Conservation (phyloP, 1,140 invertebrate species). For the Scaptomyza pallida region DNA sequence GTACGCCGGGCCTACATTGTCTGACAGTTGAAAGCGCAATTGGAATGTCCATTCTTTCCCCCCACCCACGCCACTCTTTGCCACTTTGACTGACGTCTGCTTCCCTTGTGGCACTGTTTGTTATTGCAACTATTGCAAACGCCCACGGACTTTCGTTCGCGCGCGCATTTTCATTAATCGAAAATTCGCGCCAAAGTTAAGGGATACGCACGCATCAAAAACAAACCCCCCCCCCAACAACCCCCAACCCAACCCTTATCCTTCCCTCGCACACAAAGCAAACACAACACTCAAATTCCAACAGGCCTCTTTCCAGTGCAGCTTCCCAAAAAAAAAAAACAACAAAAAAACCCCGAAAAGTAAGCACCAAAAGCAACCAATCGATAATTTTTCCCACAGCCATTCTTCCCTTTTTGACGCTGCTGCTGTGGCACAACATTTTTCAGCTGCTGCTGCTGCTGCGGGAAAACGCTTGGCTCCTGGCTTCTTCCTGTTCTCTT, state of each 20-base stretch:
- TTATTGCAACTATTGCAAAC: slow-evolving; percentile 16
- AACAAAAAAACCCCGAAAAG: slow-evolving; percentile 11
- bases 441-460: slow-evolving; percentile 45
- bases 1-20: slow-evolving; percentile 61
- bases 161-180: slow-evolving; percentile 71
- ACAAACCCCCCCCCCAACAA: neutral
- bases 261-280: slow-evolving; percentile 3
- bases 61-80: neutral
- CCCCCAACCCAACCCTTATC: too few relatives aligned
- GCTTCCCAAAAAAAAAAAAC: neutral
- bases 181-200: slow-evolving; percentile 74
- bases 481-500: neutral
- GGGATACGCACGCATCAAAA: slow-evolving; percentile 20
- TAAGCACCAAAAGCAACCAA: slow-evolving; percentile 32
- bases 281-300: slow-evolving; percentile 55
- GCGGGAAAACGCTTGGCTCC: slow-evolving; percentile 38
- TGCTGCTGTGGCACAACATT: slow-evolving; percentile 42
- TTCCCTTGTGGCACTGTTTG: slow-evolving; percentile 8
- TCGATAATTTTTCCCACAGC: slow-evolving; percentile 54
- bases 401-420: slow-evolving; percentile 35
- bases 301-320: slow-evolving; percentile 41
- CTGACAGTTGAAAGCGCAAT: slow-evolving; percentile 65
- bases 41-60: slow-evolving; percentile 32
- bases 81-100: slow-evolving; percentile 3
- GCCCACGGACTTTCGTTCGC: slow-evolving; percentile 17